Evolutionary conservation across 2,113 vertebrate species (phyloP).

Genomic region (Aegypius monachus): DNA sequence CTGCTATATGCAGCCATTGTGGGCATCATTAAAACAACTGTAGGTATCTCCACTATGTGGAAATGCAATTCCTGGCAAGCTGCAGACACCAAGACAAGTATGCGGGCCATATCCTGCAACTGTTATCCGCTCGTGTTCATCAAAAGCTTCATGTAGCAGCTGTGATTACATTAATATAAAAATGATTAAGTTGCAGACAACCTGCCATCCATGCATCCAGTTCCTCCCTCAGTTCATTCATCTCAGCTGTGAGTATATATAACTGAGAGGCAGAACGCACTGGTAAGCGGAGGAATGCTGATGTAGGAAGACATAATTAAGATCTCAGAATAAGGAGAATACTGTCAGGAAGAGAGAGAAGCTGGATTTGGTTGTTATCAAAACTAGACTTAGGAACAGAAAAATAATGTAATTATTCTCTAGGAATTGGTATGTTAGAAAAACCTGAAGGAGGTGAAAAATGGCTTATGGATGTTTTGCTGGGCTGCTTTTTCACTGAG

Average conservation of each 20-base stretch:
- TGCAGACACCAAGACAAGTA: background rate
- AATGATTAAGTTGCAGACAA: background rate
- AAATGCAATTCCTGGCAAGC: background rate
- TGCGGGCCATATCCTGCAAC: background rate
- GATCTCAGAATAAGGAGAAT: background rate
- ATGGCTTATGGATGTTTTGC: background rate
- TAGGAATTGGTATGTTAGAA: background rate
- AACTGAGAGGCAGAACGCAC: background rate
- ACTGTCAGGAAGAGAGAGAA: background rate
- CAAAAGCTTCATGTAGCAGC: background rate
- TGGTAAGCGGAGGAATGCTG: background rate
- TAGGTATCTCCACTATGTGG: background rate
- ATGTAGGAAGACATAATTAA: background rate
- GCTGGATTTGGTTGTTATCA: background rate
- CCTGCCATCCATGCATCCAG: background rate
- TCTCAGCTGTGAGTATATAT: background rate
- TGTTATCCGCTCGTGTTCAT: background rate
- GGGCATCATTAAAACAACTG: background rate
- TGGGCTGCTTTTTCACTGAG: background rate
- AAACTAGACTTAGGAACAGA: background rate
- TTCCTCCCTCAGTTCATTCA: background rate
- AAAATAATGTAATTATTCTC: background rate
- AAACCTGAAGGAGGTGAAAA: background rate
- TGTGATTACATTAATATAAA: background rate
- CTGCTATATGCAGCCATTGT: background rate